These are phyloP conservation scores for Chromis chromis DNA, from an alignment of 2,797 vertebrate species.

Conservation along the genomic window DNA sequence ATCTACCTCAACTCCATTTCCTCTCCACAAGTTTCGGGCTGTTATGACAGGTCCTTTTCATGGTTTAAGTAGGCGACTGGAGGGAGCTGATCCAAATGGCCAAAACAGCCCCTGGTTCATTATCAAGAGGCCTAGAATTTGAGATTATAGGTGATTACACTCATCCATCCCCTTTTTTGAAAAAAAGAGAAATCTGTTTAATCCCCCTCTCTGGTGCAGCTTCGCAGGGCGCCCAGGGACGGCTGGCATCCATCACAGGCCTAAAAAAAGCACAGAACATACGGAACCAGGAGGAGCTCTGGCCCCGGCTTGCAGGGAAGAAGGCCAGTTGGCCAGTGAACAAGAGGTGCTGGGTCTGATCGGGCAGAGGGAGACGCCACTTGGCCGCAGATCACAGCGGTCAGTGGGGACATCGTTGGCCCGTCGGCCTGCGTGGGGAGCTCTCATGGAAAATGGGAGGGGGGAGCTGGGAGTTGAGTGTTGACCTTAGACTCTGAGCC, in stretches of 20 bases:
- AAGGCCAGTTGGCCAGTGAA: conserved; percentile 85
- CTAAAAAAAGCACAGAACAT: conserved; percentile 86
- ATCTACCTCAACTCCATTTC: conserved; percentile 48
- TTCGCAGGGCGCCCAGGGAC: conserved; percentile 79
- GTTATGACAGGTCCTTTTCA: conserved; percentile 62
- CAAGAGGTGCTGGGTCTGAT: conserved; percentile 85
- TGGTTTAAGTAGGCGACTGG: conserved; percentile 71
- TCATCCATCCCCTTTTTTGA: conserved; percentile 81
- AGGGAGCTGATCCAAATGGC: conserved; percentile 72
- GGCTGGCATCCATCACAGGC: conserved; percentile 80
- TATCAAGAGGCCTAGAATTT: conserved; percentile 86
- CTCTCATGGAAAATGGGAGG: conserved; percentile 72
- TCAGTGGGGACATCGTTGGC: conserved; percentile 85
- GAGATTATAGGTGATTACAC: conserved; percentile 87
- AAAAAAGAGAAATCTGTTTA: conserved; percentile 81
- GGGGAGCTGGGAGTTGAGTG: conserved; percentile 67
- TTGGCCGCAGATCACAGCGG: conserved; percentile 88
- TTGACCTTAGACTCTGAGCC: conserved; percentile 81
- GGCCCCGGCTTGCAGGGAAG: conserved; percentile 78
- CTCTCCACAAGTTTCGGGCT: conserved; percentile 49
- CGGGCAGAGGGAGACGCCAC: conserved; percentile 82
- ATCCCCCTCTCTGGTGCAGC: conserved; percentile 81
- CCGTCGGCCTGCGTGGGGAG: conserved; percentile 71
- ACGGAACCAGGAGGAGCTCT: conserved; percentile 86
- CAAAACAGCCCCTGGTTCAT: conserved; percentile 77